These are phyloP conservation scores for Medauroidea extradentata DNA, from an alignment of 1,140 invertebrate genomes.

Conservation along the genomic window DNA sequence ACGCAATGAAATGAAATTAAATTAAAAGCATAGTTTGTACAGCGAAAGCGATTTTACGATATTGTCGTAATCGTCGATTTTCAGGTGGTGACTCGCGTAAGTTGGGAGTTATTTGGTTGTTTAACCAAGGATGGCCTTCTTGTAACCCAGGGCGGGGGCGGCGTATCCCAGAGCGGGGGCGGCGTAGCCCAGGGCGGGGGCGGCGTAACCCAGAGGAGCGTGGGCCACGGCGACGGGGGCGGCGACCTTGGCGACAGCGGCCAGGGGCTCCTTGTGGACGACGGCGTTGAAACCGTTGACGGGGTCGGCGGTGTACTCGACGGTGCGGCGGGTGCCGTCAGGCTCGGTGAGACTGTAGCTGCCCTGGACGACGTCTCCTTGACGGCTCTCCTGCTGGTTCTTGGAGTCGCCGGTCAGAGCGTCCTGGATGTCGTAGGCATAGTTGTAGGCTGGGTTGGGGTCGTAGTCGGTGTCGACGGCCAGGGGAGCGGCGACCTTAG, in stretches of 20 bases:
- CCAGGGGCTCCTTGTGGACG: constrained; percentile 48
- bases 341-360: constrained; percentile 53
- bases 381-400: constrained; percentile 48
- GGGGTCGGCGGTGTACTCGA: constrained; percentile 49
- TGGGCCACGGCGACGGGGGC: constrained; percentile 15
- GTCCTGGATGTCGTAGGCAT: constrained; percentile 51
- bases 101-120: neutral
- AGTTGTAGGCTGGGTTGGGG: constrained; percentile 49
- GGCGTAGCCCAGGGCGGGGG: neutral
- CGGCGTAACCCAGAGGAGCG: constrained; percentile 18
- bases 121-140: constrained; percentile 9
- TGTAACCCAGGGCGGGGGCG: neutral
- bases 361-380: constrained; percentile 51
- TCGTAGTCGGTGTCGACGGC: constrained; percentile 23
- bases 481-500: constrained; percentile 9
- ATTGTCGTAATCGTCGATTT: neutral
- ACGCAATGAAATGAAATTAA: neutral
- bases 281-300: constrained; percentile 55
- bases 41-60: neutral
- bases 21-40: constrained; percentile 9
- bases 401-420: constrained; percentile 50
- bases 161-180: neutral
- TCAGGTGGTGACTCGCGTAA: neutral
- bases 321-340: constrained; percentile 51
- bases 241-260: constrained; percentile 26